phyloP scores from a whole-genome alignment of 2,113 vertebrate genomes.

The Apteryx owenii region DNA sequence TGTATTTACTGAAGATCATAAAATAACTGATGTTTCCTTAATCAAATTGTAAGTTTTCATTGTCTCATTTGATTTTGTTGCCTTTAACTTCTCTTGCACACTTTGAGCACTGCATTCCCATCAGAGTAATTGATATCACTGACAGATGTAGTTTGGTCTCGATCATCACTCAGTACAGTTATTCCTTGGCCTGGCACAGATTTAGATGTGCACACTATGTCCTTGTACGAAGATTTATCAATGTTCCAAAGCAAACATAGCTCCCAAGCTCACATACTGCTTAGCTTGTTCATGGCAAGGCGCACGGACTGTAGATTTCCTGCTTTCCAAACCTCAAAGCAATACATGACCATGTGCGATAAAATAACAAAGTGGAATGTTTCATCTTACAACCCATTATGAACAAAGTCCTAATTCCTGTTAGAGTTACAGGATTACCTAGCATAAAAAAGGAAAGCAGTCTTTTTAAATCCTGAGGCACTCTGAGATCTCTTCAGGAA shows the following conservation, averaged over 20 bases:
- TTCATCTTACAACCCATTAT: background rate
- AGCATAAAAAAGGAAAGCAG: background rate
- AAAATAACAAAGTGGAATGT: background rate
- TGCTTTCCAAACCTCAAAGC: background rate
- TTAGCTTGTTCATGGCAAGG: background rate
- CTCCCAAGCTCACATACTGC: background rate
- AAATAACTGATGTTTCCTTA: background rate
- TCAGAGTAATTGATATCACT: background rate
- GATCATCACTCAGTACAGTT: background rate
- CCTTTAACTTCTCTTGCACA: background rate
- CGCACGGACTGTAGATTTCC: background rate
- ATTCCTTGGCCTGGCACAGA: background rate
- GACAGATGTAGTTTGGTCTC: background rate
- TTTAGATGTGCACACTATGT: background rate
- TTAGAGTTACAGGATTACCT: background rate
- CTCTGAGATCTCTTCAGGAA: background rate
- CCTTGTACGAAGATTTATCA: background rate
- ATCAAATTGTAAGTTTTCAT: slow-evolving; percentile 16
- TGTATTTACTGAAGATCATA: background rate
- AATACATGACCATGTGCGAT: background rate
- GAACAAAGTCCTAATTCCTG: background rate
- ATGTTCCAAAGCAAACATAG: background rate
- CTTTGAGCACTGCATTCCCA: background rate
- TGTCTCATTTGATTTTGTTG: slow-evolving; percentile 2
- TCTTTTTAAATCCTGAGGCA: background rate